Base-by-base conservation (phyloP, 2,888 invertebrate species). In the Corbicula japonica region DNA sequence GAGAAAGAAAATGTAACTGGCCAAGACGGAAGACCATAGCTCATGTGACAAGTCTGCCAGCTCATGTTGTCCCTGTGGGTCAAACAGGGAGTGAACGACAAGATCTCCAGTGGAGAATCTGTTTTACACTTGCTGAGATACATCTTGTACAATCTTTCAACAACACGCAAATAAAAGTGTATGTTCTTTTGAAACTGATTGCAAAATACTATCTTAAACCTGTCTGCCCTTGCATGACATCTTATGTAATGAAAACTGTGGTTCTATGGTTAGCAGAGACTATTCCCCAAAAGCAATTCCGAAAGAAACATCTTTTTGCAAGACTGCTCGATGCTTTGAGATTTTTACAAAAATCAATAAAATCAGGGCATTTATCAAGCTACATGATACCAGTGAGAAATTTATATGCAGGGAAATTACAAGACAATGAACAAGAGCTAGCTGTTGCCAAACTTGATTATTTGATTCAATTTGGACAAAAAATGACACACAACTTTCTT, bases 91-190 rank as follows among this genome's bases (percentile, higher is more conserved):
- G 52, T 34, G 28, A 26, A 1, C 26, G 38, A 2, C 30, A 54
- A 46, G 60, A 76, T 15, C 60, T 76, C 1, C 66, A 76, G 35
- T 76, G 76, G 76, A 34, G 71, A 28, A 66, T 77, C 26, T 56
- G 72, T 38, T 77, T 68, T 46, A 52, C 48, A 8, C 2, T 46
- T 10, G 72, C 66, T 12, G 77, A 77, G 50, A 60, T 65, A 26
- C 21, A 44, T 26, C 54, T 77, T 21, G 48, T 77, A 8, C 32
- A 56, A 23, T 44, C 68, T 12, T 56, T 77, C n/a, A 77, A 66
- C 58, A 63, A 48, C 28, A 66, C 54, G 2, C 76, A 76, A 26
- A 48, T 44, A 32, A 72, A 72, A 34, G 23, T 72, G 21, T 54
- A 56, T 23, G 58, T 72, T 26, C 26, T 72, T 3, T 30, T 77